Base-by-base conservation (phyloP, 2,888 invertebrate species). In the Xanthia icteritia region DNA sequence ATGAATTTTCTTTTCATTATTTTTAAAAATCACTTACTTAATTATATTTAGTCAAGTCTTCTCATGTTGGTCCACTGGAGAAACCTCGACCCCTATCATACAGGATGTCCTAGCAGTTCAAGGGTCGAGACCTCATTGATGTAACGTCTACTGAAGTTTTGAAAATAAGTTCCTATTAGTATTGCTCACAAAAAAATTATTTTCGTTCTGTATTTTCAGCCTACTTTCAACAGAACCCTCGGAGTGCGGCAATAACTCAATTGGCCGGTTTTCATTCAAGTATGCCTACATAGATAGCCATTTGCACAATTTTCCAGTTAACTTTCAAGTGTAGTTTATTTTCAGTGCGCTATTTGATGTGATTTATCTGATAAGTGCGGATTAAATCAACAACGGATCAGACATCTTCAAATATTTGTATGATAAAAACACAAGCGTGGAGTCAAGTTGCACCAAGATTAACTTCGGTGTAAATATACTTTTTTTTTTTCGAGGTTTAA, bases 351-450 rank as follows among this genome's bases (percentile, higher is more conserved):
- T 81, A 65, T 84, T 79, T 82, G 79, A 51, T 17, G 66, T 36
- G 73, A 75, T 74, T n/a, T 74, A 79, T 71, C 85, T 71, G 80
- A 80, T 83, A 76, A 73, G 68, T 69, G 20, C 45, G 70, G 45
- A 76, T 67, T 64, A 70, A 72, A 45, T 65, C 45, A 82, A 84
- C 68, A 71, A 71, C n/a, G 64, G 54, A 68, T 72, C 45, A 63
- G 36, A 61, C 42, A 42, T 58, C 31, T 82, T 27, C 51, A 74
- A 54, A 81, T 75, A 74, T 31, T 36, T 73, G 42, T 48, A 31
- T 56, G 48, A 77, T 73, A 39, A 81, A 63, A 64, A 60, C 23
- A 23, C 20, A 48, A 23, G 20, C 8, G 17, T 23, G 4, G 13
- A 56, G 31, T 31, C 31, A 72, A 15, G 0, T 2, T 15, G 15